Conservation (phyloP, 2,797 vertebrate species). For the Choloepus didactylus region DNA sequence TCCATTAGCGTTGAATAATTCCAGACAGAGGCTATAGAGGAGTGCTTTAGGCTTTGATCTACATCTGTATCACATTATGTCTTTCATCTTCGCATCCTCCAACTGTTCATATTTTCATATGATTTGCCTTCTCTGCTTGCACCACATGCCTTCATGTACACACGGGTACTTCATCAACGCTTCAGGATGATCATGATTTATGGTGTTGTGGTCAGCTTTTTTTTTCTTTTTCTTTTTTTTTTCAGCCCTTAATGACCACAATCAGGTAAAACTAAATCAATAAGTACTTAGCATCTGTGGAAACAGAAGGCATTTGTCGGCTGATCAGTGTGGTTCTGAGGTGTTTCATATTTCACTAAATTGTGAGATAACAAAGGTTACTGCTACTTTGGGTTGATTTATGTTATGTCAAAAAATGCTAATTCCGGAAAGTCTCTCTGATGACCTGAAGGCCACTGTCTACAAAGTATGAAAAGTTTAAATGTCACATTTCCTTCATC, state of each 20-base stretch:
- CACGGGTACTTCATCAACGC: constrained; percentile 69
- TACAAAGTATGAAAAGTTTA: not conserved
- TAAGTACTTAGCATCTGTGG: constrained; percentile 76
- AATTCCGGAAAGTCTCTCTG: constrained; percentile 46
- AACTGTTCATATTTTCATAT: not conserved
- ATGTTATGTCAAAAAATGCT: constrained; percentile 62
- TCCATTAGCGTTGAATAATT: not conserved
- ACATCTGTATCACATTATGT: not conserved
- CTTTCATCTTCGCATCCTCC: not conserved
- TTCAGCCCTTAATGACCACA: constrained; percentile 71
- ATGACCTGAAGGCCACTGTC: not conserved
- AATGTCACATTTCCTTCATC: not conserved
- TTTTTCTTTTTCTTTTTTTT: not conserved
- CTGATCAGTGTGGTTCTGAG: constrained; percentile 63
- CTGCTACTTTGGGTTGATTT: constrained; percentile 66
- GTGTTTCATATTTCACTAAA: constrained; percentile 60
- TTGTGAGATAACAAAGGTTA: constrained; percentile 41
- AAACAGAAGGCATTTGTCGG: constrained; percentile 75
- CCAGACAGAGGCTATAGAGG: fast-evolving
- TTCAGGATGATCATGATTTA: constrained; percentile 70
- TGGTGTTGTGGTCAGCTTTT: constrained; percentile 59
- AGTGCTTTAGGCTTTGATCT: fast-evolving
- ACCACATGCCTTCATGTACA: not conserved
- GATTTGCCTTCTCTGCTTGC: not conserved
- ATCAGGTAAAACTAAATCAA: constrained; percentile 75